Evolutionary conservation across 2,797 vertebrate species (phyloP).

Genomic region (Rhinichthys osculus): DNA sequence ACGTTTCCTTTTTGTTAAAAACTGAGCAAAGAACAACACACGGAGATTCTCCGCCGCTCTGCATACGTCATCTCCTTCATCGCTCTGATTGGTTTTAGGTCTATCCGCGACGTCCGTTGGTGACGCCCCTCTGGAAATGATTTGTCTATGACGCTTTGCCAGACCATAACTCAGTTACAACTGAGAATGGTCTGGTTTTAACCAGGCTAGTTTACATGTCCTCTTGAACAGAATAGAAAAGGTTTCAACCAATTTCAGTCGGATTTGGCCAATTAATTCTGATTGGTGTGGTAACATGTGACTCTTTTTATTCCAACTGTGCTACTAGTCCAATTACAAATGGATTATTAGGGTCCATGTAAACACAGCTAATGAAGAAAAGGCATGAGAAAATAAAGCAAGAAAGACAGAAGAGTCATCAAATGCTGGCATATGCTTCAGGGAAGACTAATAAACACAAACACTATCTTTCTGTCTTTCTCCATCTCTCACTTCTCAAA

Average conservation of each 20-base stretch:
- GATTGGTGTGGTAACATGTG: not conserved
- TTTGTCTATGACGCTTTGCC: no score
- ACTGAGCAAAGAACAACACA: no score
- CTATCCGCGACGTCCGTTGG: no score
- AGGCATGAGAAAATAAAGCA: not conserved
- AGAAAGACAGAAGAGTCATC: conserved; percentile 6
- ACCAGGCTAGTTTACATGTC: not conserved
- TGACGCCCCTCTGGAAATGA: no score
- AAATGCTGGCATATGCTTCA: conserved; percentile 16
- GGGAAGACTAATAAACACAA: conserved; percentile 14
- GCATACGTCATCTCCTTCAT: no score
- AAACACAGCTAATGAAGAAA: not conserved
- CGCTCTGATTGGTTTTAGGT: no score
- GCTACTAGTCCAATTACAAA: not conserved
- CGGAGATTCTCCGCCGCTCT: no score
- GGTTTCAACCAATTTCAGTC: not conserved
- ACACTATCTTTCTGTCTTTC: not conserved
- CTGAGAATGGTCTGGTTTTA: no score
- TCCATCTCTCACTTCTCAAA: conserved; percentile 10
- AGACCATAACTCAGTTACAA: no score
- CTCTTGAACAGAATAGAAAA: not conserved
- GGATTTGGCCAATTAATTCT: not conserved
- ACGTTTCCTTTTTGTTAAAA: no score
- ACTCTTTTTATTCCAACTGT: not conserved
- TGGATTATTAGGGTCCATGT: not conserved